Conservation (phyloP, 2,797 vertebrate species). For the Carcharodon carcharias region DNA sequence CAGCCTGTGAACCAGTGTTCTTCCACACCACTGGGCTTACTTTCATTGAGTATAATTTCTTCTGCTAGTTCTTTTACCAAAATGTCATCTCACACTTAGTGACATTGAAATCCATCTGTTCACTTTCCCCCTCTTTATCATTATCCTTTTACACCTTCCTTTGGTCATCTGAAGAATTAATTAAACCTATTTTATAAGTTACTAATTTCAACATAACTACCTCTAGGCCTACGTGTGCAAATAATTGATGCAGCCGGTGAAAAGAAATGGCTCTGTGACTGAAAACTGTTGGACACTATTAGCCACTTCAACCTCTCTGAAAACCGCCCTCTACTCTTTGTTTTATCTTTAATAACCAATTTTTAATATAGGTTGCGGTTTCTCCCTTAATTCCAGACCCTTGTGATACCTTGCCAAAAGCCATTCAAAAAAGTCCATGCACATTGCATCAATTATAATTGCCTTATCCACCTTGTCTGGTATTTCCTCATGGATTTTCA, state of each 20-base stretch:
- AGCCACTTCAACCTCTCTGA: neutral
- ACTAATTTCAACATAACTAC: neutral
- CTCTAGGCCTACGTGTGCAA: too few relatives aligned
- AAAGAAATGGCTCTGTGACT: neutral
- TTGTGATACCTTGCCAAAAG: neutral
- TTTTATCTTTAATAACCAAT: neutral
- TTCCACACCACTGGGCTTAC: neutral
- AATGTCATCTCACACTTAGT: neutral
- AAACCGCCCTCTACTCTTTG: neutral
- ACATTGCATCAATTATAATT: neutral
- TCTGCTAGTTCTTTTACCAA: neutral
- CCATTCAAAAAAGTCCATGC: neutral
- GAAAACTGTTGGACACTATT: neutral
- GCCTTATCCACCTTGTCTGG: neutral
- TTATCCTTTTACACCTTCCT: neutral
- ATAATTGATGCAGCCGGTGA: neutral
- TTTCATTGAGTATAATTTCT: neutral
- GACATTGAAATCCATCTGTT: neutral
- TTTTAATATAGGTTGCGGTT: neutral
- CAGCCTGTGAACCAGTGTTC: neutral
- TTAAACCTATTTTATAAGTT: neutral
- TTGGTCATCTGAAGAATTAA: neutral
- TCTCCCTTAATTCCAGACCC: neutral
- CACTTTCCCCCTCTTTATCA: neutral
- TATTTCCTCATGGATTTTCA: neutral